phyloP scores from a whole-genome alignment of 2,113 vertebrate genomes.

The Corydoras maculifer region DNA sequence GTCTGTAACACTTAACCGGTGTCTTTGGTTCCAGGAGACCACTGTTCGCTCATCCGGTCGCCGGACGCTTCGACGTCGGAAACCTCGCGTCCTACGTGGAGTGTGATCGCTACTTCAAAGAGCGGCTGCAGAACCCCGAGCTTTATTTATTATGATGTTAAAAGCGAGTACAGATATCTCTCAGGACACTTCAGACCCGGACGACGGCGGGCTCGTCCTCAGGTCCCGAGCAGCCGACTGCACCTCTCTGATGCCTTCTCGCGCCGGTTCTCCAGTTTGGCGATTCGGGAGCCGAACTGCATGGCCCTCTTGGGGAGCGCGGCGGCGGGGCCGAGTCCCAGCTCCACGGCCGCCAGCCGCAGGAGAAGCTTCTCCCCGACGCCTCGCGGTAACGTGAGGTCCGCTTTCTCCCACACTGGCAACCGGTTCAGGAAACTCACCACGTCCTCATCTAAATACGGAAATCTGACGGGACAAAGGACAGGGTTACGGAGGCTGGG shows the following conservation, averaged over 20 bases:
- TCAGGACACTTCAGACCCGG: not conserved
- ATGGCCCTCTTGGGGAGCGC: constrained; percentile 87
- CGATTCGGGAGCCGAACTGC: constrained; percentile 93
- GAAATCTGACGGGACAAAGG: constrained; percentile 69
- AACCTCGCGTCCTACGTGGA: constrained; percentile 64
- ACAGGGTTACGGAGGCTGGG: not conserved
- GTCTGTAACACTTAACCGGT: too few species aligned
- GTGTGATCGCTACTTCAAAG: constrained; percentile 67
- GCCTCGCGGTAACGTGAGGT: constrained; percentile 80
- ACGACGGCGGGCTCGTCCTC: not conserved
- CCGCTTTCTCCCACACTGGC: constrained; percentile 77
- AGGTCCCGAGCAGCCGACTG: constrained; percentile 64
- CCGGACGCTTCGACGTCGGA: constrained; percentile 73
- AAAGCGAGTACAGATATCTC: not conserved
- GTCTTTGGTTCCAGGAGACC: constrained; percentile 55
- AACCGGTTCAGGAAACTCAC: constrained; percentile 82
- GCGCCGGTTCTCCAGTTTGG: constrained; percentile 78
- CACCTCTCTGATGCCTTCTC: constrained; percentile 88
- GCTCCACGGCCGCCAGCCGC: constrained; percentile 67
- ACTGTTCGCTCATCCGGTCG: constrained; percentile 60
- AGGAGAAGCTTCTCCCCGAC: constrained; percentile 88
- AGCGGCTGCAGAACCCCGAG: constrained; percentile 49
- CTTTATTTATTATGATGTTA: constrained; percentile 59
- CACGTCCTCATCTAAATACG: constrained; percentile 90
- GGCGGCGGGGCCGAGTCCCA: constrained; percentile 72